Conservation (phyloP, 2,888 invertebrate species). For the Diplolepis rosae region DNA sequence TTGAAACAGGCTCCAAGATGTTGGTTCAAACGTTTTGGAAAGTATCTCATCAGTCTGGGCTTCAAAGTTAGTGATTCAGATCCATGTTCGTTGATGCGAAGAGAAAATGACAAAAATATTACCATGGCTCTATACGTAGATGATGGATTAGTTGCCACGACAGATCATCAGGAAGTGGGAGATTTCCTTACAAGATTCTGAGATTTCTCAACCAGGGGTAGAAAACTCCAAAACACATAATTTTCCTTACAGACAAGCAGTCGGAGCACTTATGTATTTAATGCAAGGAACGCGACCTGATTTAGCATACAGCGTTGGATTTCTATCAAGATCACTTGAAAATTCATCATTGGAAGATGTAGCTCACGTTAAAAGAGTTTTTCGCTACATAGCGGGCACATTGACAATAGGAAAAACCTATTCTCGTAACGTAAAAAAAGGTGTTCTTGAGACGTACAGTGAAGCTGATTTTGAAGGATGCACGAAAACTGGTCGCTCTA, state of each 20-base stretch:
- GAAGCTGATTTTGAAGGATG: conserved; percentile 67
- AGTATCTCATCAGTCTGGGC: conserved; percentile 37
- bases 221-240: conserved; percentile 18
- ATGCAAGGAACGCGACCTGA: conserved; percentile 57
- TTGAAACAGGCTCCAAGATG: conserved; percentile 56
- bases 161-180: conserved; percentile 36
- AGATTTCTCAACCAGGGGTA: conserved; percentile 33
- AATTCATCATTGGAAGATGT: conserved; percentile 50
- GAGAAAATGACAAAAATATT: conserved; percentile 26
- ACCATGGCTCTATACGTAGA: conserved; percentile 38
- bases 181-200: conserved; percentile 21
- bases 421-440: conserved; percentile 25
- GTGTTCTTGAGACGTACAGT: conserved; percentile 44
- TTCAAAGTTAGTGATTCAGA: conserved; percentile 38
- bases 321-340: conserved; percentile 52
- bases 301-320: conserved; percentile 55
- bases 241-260: conserved; percentile 49
- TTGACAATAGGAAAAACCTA: conserved; percentile 53
- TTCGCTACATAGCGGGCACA: conserved; percentile 57
- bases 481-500: conserved; percentile 57
- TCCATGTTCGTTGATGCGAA: conserved; percentile 38
- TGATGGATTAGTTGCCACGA: conserved; percentile 37
- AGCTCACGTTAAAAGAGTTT: conserved; percentile 55
- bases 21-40: conserved; percentile 48
- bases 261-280: conserved; percentile 60